phyloP scores from a whole-genome alignment of 1,140 invertebrate genomes.

The Tetraneura akinire region DNA sequence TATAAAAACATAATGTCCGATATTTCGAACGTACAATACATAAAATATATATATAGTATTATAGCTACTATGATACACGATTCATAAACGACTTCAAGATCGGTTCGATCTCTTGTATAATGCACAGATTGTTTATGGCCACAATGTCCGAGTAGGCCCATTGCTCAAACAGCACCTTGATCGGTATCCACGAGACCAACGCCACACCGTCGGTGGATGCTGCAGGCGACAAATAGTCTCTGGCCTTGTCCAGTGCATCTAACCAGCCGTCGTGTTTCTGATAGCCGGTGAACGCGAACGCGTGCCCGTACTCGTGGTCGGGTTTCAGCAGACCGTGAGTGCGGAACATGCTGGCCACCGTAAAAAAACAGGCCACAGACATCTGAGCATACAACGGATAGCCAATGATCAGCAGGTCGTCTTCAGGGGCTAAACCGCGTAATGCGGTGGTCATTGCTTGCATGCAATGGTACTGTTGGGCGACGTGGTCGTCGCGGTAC shows the following conservation, averaged over 20 bases:
- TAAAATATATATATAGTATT: no score
- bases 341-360: slow-evolving; percentile 23
- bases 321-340: neutral
- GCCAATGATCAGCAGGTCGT: neutral
- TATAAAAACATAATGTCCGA: no score
- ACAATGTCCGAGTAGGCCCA: neutral
- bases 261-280: neutral
- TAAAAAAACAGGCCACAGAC: neutral
- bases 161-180: neutral
- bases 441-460: neutral
- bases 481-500: neutral
- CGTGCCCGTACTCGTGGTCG: neutral
- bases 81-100: neutral
- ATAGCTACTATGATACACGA: neutral
- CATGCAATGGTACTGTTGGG: neutral
- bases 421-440: neutral
- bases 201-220: neutral
- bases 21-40: no score
- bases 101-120: neutral
- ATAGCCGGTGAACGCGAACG: neutral
- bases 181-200: slow-evolving; percentile 25
- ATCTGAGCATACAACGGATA: slow-evolving; percentile 24
- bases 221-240: neutral
- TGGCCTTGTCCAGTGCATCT: neutral
- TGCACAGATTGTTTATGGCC: neutral